Evolutionary conservation across 2,797 vertebrate genomes (phyloP), one percentile per base, ranked within the genome.

Genomic region (Betta splendens): DNA sequence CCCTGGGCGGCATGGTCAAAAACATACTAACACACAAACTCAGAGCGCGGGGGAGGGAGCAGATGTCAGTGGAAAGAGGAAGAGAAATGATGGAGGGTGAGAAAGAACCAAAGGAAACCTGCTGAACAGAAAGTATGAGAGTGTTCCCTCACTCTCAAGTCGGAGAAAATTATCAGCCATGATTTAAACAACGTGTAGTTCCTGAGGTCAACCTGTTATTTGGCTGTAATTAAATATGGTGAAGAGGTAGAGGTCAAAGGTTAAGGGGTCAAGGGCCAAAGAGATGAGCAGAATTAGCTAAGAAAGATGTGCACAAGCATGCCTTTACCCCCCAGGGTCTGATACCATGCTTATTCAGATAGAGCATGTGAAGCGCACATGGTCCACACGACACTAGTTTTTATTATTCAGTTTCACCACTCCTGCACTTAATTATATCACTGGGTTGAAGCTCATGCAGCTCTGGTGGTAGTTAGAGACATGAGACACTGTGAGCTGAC

Each of bases 241-340:
- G 29, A 51, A 28, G 40, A 63, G 43, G 64, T 31, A 67, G 46
- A 61, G 64, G 71, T 76, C 61, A 77, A 57, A 75, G 76, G 72
- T 72, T 26, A 37, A 62, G 35, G n/a, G 77, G 75, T 80, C 28
- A 77, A 11, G 39, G 64, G 72, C 20, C 76, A 72, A 44, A 62
- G 54, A 62, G 54, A 81, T 77, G 73, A 78, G 64, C 32, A 31
- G n/a, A 20, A 11, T 69, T 56, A 76, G 48, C 60, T 72, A 79
- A 79, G 62, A 56, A 33, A 54, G 50, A 65, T 66, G 47, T 68
- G 72, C 23, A 77, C 57, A 43, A 63, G 79, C 73, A 26, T 63
- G 73, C 35, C 66, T 64, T 32, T 61, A 1, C 15, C 26, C 49
- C 75, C 72, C 33, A 49, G 71, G 76, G 56, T 50, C 31, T 47